phyloP scores from a whole-genome alignment of 37 sponge, comb jelly and placozoan genomes.

The Hexactinellida sp. region DNA sequence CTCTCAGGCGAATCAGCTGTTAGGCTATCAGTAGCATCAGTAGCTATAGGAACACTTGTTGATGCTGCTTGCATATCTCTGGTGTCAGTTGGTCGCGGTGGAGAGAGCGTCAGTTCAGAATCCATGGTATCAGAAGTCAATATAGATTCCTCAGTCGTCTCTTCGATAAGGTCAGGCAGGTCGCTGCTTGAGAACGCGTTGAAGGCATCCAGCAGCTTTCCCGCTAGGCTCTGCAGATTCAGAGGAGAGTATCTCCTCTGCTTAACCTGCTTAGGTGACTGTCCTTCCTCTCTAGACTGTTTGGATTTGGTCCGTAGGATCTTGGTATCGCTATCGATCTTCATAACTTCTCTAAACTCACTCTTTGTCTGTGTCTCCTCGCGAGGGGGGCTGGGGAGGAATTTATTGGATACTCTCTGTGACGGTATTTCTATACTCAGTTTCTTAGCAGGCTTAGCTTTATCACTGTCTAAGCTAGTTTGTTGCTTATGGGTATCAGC shows the following conservation, averaged over 20 bases:
- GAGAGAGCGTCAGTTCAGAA: background rate
- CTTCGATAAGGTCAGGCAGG: background rate
- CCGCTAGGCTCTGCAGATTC: background rate
- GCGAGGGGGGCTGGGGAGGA: background rate
- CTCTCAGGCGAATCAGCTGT: background rate
- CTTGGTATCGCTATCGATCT: background rate
- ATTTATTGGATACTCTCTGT: background rate
- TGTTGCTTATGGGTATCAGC: too few relatives aligned
- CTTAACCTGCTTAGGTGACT: background rate
- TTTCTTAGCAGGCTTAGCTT: background rate
- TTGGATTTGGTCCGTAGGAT: background rate
- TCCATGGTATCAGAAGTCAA: background rate
- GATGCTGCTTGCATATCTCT: background rate
- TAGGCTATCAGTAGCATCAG: background rate
- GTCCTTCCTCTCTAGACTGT: background rate
- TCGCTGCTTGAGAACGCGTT: background rate
- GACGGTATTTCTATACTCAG: background rate
- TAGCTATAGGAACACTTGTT: background rate
- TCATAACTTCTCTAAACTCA: background rate
- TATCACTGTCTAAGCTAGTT: background rate
- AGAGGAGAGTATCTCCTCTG: conserved; percentile 3
- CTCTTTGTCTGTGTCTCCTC: background rate
- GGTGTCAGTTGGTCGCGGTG: background rate
- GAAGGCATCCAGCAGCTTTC: background rate
- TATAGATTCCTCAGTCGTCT: background rate